Percentiles rank a stretch among this genome's conserved stretches.
Evolutionary conservation across 2,888 invertebrate species (phyloP).

Genomic region (Parelbella ahira): DNA sequence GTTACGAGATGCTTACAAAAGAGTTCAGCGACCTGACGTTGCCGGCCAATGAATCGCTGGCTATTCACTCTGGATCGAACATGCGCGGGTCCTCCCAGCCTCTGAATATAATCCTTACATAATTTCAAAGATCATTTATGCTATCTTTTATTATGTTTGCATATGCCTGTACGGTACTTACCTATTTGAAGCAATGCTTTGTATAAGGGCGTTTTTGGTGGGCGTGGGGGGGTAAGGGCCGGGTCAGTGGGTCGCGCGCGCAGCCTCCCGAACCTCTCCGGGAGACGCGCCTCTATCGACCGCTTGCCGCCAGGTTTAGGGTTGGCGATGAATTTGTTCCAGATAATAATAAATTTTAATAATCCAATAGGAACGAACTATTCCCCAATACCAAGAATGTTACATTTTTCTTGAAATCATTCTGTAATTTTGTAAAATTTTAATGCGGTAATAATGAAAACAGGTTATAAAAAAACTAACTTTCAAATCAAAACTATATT

Average conservation of each 20-base stretch:
- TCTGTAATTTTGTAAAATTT: no score
- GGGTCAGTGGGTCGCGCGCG: constrained; percentile 85
- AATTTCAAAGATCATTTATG: constrained; percentile 4
- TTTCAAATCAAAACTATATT: no score
- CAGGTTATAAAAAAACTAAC: no score
- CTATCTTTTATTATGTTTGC: not conserved
- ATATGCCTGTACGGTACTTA: not conserved
- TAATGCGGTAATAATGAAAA: no score
- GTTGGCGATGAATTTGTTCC: constrained; percentile 42
- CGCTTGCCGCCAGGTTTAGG: constrained; percentile 63
- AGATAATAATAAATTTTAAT: no score
- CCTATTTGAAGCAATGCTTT: constrained; percentile 23
- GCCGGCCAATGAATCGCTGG: constrained; percentile 27
- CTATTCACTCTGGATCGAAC: constrained; percentile 40
- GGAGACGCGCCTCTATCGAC: constrained; percentile 78
- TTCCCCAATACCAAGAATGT: no score
- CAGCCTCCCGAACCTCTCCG: constrained; percentile 74
- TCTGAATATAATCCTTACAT: constrained; percentile 34
- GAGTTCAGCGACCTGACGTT: constrained; percentile 46
- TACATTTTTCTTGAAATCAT: no score
- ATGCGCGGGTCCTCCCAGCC: constrained; percentile 45
- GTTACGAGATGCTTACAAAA: constrained; percentile 34
- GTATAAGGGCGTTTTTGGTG: constrained; percentile 38
- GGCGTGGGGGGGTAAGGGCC: constrained; percentile 46
- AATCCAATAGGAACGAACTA: no score